Evolutionary conservation across 2,888 invertebrate species (phyloP).

Genomic region (Tanytarsus gracilentus): DNA sequence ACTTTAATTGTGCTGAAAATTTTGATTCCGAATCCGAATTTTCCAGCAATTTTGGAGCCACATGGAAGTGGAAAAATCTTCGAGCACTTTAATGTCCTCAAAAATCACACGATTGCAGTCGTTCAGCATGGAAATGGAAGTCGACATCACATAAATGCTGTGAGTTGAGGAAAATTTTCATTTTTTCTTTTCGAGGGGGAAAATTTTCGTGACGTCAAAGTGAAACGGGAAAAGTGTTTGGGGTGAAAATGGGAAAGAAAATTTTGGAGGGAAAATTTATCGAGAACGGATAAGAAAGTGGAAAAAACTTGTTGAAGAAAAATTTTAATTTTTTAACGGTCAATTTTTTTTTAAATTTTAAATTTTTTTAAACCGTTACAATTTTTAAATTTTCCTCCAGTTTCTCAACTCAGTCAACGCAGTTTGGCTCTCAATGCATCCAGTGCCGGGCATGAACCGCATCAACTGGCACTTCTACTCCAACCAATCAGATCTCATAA

Average conservation of each 20-base stretch:
- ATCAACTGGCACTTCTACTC: constrained; percentile 58
- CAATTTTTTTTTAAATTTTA: not conserved
- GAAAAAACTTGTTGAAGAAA: too few species aligned
- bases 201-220: constrained; percentile 29
- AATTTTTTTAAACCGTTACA: constrained; percentile 13
- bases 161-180: too few species aligned
- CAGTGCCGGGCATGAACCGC: constrained; percentile 46
- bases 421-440: constrained; percentile 49
- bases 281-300: too few species aligned
- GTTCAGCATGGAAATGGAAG: constrained; percentile 53
- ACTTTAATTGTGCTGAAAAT: constrained; percentile 66
- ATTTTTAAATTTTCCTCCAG: constrained; percentile 31
- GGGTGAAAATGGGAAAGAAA: too few species aligned
- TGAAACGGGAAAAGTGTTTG: too few species aligned
- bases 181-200: constrained; percentile 30
- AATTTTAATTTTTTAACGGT: not conserved
- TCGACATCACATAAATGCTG: constrained; percentile 12
- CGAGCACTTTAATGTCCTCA: constrained; percentile 48
- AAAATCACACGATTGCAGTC: constrained; percentile 57
- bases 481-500: constrained; percentile 56
- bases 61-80: constrained; percentile 49
- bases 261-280: too few species aligned
- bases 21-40: constrained; percentile 65
- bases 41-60: constrained; percentile 58
- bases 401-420: constrained; percentile 56